Percentiles rank a stretch among this genome's conserved stretches.
Evolutionary conservation across 2,888 invertebrate genomes (phyloP).

Genomic region (Machimus atricapillus): DNA sequence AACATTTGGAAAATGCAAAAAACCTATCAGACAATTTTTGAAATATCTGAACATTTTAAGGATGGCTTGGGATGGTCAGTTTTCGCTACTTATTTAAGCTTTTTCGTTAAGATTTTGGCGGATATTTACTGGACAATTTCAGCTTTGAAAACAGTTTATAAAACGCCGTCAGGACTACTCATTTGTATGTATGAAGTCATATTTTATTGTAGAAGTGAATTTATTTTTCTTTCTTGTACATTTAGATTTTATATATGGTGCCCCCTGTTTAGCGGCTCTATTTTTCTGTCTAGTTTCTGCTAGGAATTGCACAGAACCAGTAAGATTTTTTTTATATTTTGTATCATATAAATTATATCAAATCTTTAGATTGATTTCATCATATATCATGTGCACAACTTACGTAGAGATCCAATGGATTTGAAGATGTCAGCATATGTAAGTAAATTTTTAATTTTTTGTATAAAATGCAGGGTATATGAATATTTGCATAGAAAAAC

Average conservation of each 20-base stretch:
- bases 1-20: not conserved
- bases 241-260: not conserved
- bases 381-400: not conserved
- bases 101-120: not conserved
- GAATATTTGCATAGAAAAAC: too few relatives aligned
- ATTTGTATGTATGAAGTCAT: not conserved
- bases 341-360: not conserved
- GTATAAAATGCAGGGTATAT: too few relatives aligned
- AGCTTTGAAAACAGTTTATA: not conserved
- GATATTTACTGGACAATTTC: conserved; percentile 12
- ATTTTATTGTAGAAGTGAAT: not conserved
- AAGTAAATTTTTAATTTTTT: not conserved
- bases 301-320: not conserved
- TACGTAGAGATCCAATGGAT: not conserved
- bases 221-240: not conserved
- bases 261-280: not conserved
- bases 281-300: not conserved
- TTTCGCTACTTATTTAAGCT: not conserved
- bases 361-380: not conserved
- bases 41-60: not conserved
- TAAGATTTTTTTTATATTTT: not conserved
- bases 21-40: not conserved
- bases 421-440: not conserved
- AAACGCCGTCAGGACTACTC: not conserved
- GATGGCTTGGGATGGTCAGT: not conserved